Evolutionary conservation across 2,113 vertebrate genomes (phyloP), one percentile per base, ranked within the genome.

Genomic region (Salminus brasiliensis): DNA sequence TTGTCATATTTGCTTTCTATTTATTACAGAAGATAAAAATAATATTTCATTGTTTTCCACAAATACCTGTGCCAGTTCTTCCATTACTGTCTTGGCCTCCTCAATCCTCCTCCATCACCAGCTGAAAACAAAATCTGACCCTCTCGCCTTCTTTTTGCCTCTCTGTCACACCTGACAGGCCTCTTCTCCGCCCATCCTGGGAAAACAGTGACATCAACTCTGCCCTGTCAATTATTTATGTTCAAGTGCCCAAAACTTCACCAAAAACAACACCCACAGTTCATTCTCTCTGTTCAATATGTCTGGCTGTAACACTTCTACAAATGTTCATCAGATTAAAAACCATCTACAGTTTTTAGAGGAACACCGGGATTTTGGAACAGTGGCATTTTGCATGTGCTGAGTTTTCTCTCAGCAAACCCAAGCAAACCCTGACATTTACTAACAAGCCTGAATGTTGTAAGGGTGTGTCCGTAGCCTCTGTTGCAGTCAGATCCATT

Each of bases 121-220:
- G 12, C 34, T 43, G 53, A 60, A 59, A 57, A 15, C 43, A 59
- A 57, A 15, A 36, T 72, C 36, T 29, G 23, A 49, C 23, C 77
- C 9, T 43, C 69, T 62, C 36, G 4, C 4, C 36, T 39, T 39
- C 36, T 39, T 55, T 79, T 75, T 62, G 72, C 76, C 68, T 65
- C 30, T 66, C 63, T 81, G 83, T 85, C 88, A 86, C 75, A 66
- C 47, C 39, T 85, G 84, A 88, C 84, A 86, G 59, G 76, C 69
- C 83, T 83, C 69, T 83, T 25, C 69, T n/a, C 72, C 43, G 55
- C n/a, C n/a, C n/a, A n/a, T n/a, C n/a, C 76, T n/a, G n/a, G n/a
- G n/a, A 71, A 79, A 70, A 79, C 72, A 62, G 72, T 66, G 72
- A 79, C 71, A 79, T 60, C 60, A 76, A 82, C 81, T 78, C 72